These are phyloP conservation scores for Kryptolebias marmoratus DNA, from an alignment of 2,113 vertebrate genomes.

Conservation along the genomic window DNA sequence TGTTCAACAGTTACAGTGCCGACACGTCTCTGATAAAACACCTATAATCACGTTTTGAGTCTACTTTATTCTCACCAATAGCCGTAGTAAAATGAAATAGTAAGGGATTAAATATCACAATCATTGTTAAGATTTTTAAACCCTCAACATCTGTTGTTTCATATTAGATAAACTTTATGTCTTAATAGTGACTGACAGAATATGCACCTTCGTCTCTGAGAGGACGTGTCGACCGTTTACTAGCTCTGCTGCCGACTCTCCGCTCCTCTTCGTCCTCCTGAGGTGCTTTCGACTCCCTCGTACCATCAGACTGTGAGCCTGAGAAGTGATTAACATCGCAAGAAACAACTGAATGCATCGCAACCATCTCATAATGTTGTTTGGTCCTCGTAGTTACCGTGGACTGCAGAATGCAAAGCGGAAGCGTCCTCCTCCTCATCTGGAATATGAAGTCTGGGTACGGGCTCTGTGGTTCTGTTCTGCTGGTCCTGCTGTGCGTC, in stretches of 20 bases:
- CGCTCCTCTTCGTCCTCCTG: conserved; percentile 40
- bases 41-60: too few relatives aligned
- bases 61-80: too few relatives aligned
- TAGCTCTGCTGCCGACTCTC: conserved; percentile 65
- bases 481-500: conserved; percentile 25
- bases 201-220: conserved; percentile 63
- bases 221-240: conserved; percentile 41
- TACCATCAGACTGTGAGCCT: conserved; percentile 24
- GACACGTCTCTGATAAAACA: too few relatives aligned
- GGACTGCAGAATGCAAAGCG: background rate
- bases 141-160: too few relatives aligned
- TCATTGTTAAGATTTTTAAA: too few relatives aligned
- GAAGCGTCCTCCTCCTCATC: conserved; percentile 17
- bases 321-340: background rate
- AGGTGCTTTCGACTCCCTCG: conserved; percentile 14
- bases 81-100: too few relatives aligned
- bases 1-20: too few relatives aligned
- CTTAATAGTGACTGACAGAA: too few relatives aligned
- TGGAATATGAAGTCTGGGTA: conserved; percentile 38
- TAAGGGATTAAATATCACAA: too few relatives aligned
- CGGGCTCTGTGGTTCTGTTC: conserved; percentile 3
- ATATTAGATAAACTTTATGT: too few relatives aligned
- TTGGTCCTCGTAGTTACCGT: conserved; percentile 35
- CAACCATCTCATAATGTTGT: background rate
- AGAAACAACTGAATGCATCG: background rate